Evolutionary conservation across 2,888 invertebrate species (phyloP).

Genomic region (Amblyjoppa proteus): DNA sequence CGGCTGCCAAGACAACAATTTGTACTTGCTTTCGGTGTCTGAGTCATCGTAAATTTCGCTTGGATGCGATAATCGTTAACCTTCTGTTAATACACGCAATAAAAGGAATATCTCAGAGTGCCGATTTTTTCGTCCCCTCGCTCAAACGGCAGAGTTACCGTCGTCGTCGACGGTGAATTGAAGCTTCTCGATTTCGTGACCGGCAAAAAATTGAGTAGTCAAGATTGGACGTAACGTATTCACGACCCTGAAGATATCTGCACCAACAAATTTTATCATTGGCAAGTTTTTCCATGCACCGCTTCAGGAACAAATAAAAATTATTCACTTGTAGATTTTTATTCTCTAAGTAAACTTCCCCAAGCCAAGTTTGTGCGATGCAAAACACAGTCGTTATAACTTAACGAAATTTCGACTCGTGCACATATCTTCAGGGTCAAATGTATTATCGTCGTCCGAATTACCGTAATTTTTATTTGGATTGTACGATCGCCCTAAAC

Average conservation of each 20-base stretch:
- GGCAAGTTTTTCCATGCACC: too few species aligned
- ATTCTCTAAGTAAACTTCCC: too few species aligned
- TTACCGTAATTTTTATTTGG: neutral
- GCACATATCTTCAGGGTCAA: too few species aligned
- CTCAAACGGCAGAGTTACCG: slow-evolving; percentile 79
- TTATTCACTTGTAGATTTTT: too few species aligned
- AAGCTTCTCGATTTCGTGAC: slow-evolving; percentile 86
- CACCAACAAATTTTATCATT: too few species aligned
- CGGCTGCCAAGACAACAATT: slow-evolving; percentile 93
- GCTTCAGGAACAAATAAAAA: too few species aligned
- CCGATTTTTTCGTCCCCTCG: slow-evolving; percentile 90
- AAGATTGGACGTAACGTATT: slow-evolving; percentile 87
- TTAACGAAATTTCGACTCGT: too few species aligned
- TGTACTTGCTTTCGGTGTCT: slow-evolving; percentile 87
- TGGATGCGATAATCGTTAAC: neutral
- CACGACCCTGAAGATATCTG: too few species aligned
- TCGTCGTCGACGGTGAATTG: slow-evolving; percentile 88
- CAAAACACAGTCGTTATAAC: too few species aligned
- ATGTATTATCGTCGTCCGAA: slow-evolving; percentile 89
- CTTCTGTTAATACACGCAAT: slow-evolving; percentile 28
- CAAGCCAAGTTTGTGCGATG: too few species aligned
- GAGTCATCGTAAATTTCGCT: neutral
- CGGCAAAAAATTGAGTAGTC: slow-evolving; percentile 85
- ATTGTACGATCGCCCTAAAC: neutral
- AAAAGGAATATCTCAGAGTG: slow-evolving; percentile 86